Conservation (phyloP, 1,140 invertebrate species). For the Aphelinus certus region DNA sequence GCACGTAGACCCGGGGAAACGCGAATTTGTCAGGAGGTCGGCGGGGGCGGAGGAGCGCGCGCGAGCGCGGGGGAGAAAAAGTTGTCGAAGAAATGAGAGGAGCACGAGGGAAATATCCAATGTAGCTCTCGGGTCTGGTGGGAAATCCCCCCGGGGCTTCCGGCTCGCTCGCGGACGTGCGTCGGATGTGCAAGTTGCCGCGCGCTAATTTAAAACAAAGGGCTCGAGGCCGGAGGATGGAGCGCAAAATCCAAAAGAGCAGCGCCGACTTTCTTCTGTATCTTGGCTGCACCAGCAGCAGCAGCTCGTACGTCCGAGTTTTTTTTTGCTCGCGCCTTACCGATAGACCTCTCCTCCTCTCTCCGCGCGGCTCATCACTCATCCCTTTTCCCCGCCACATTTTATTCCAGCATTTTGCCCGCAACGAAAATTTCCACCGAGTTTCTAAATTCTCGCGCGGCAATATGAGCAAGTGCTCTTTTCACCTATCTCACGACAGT, state of each 20-base stretch:
- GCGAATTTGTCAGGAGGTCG: too few relatives aligned
- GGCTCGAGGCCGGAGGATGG: not conserved
- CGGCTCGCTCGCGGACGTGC: conserved; percentile 1
- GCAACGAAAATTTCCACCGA: too few relatives aligned
- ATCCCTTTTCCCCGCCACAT: too few relatives aligned
- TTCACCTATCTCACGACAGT: too few relatives aligned
- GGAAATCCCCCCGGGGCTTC: conserved; percentile 4
- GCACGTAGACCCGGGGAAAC: too few relatives aligned
- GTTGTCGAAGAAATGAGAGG: not conserved
- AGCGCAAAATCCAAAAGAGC: conserved; percentile 14
- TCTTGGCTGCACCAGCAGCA: not conserved
- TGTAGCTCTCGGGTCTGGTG: conserved; percentile 27
- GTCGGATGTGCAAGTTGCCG: conserved; percentile 7
- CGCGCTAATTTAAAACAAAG: conserved; percentile 33
- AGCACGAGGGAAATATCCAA: conserved; percentile 40
- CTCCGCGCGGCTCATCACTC: too few relatives aligned
- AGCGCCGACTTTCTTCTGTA: not conserved
- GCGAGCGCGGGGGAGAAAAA: not conserved
- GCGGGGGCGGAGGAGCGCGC: not conserved
- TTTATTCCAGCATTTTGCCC: too few relatives aligned
- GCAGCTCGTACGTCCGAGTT: too few relatives aligned
- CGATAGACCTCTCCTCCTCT: too few relatives aligned
- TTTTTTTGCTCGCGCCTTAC: too few relatives aligned
- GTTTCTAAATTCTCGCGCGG: too few relatives aligned
- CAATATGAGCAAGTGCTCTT: too few relatives aligned